phyloP scores from a whole-genome alignment of 1,140 invertebrate species.

The Cherax quadricarinatus region DNA sequence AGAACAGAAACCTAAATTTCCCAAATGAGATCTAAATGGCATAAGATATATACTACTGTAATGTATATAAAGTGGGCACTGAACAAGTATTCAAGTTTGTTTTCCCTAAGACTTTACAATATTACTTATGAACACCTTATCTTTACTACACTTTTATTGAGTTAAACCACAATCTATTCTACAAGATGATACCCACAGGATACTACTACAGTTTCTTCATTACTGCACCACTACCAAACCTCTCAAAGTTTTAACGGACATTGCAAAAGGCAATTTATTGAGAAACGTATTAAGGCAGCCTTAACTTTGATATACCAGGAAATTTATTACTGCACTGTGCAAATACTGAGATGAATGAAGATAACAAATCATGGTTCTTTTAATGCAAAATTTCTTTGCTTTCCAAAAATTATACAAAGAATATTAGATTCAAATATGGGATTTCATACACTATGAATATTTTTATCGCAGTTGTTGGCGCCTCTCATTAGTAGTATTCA shows the following conservation, averaged over 20 bases:
- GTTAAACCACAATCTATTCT: not conserved
- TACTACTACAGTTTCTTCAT: not conserved
- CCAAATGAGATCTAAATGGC: not conserved
- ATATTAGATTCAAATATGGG: conserved; percentile 14
- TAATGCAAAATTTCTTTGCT: not conserved
- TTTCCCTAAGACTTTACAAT: not conserved
- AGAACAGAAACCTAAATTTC: not conserved
- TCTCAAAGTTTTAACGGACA: not conserved
- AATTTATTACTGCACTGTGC: conserved; percentile 24
- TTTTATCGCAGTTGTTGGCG: conserved; percentile 22
- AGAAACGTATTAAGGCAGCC: conserved; percentile 46
- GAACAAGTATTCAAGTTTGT: not conserved
- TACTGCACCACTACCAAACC: conserved; percentile 19
- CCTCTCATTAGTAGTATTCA: not conserved
- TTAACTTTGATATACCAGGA: conserved; percentile 56
- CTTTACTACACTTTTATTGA: conserved; percentile 5
- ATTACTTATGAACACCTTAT: not conserved
- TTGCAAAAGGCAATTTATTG: conserved; percentile 29
- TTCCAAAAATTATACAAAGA: not conserved
- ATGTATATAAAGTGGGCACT: not conserved
- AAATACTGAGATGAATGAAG: not conserved
- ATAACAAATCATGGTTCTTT: not conserved
- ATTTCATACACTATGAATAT: conserved; percentile 21
- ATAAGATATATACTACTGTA: not conserved
- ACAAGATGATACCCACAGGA: not conserved